phyloP scores from a whole-genome alignment of 2,113 vertebrate species.

The Connochaetes taurinus region DNA sequence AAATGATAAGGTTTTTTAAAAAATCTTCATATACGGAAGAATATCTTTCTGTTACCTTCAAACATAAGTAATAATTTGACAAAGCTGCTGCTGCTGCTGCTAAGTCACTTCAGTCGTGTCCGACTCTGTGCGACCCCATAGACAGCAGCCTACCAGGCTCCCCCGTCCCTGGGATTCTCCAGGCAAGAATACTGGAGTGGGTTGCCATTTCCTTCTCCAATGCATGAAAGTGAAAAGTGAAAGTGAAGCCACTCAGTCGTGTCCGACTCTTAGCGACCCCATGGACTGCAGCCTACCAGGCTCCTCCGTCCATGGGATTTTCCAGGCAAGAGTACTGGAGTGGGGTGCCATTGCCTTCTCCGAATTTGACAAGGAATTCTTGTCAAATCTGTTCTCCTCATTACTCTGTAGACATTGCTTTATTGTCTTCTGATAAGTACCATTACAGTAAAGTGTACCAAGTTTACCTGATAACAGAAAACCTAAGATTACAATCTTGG shows the following conservation, averaged over 20 bases:
- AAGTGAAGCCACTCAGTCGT: too few species aligned
- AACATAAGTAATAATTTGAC: not conserved
- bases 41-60: not conserved
- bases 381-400: not conserved
- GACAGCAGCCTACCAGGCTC: too few species aligned
- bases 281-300: too few species aligned
- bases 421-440: not conserved
- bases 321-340: too few species aligned
- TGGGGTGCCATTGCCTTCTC: too few species aligned
- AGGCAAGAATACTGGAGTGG: too few species aligned
- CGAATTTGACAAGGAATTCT: not conserved
- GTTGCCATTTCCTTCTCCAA: too few species aligned
- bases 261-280: too few species aligned
- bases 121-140: too few species aligned
- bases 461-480: not conserved
- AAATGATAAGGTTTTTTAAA: not conserved
- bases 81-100: not conserved
- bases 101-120: accelerated
- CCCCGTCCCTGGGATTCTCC: too few species aligned
- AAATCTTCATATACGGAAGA: not conserved
- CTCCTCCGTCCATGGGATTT: too few species aligned
- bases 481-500: not conserved
- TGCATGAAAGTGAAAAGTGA: too few species aligned
- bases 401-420: not conserved
- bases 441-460: not conserved